Base-by-base conservation (phyloP, 1,140 invertebrate species). In the Elysia chlorotica region DNA sequence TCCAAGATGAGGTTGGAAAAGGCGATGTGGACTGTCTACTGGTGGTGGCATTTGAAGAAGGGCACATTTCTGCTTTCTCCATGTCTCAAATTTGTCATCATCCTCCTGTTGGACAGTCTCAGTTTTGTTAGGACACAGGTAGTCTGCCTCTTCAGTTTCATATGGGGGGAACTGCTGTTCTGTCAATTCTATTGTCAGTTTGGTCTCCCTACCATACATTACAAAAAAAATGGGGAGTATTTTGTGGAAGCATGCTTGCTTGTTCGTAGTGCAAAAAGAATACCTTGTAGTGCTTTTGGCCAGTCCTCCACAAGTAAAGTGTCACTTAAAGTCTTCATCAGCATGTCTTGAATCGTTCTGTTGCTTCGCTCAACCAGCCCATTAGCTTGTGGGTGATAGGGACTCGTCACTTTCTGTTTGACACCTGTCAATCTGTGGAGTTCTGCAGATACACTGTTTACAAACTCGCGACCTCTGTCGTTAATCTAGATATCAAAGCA, bases 361-460 rank as follows among this genome's bases (percentile, higher is more conserved):
- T 59, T 30, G 56, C 56, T 59, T 59, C 28, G 56, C 56, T 59
- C 56, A 59, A 59, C 56, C 28, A 59, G 25, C 28, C 25, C 56
- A 59, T 30, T 59, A 30, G 56, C 28, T 59, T 59, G 56, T 6
- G 56, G 56, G 56, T 59, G 56, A 59, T 59, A 59, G 56, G 56
- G 56, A 28, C 56, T 59, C 25, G 56, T 59, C 10, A 59, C 28
- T 59, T 59, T 59, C 56, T 59, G 56, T 59, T 59, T 59, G 56
- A 59, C 25, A 59, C 56, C 56, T 59, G 56, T 59, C 56, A 59
- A 59, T 59, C 56, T 19, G 6, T 59, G 56, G 56, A 48, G 41
- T 48, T 48, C 41, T 10, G 41, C 41, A n/a, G 41, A 48, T 48
- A 48, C n/a, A 48, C 41, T 48, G 41, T 48, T 48, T 48, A 48